Conservation (phyloP, 2,797 vertebrate genomes). For the Molossus alvarezi region DNA sequence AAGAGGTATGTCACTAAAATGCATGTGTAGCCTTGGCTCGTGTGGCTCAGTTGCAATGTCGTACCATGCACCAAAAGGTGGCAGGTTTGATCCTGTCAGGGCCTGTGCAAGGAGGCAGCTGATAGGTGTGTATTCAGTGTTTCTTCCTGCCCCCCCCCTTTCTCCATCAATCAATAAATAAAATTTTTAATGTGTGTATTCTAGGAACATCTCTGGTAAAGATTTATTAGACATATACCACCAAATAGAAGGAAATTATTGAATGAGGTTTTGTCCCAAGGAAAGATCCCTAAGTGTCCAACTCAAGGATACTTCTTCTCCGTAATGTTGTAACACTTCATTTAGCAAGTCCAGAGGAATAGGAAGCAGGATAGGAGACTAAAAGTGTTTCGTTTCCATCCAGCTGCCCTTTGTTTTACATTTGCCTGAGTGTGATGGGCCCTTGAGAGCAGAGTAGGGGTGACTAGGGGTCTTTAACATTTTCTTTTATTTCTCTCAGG, state of each 20-base stretch:
- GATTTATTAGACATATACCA: background rate
- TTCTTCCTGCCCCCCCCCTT: too few species aligned
- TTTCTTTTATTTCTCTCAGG: slow-evolving; percentile 49
- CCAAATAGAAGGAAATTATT: background rate
- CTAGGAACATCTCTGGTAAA: slow-evolving; percentile 45
- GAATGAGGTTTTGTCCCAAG: background rate
- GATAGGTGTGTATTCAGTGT: background rate
- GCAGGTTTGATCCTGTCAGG: background rate
- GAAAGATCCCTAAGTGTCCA: background rate
- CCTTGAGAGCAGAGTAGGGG: background rate
- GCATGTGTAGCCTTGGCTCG: background rate
- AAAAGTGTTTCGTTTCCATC: background rate
- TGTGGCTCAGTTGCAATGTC: background rate
- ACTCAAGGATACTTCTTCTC: background rate
- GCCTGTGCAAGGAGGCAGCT: background rate
- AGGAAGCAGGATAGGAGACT: background rate
- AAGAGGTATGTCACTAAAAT: background rate
- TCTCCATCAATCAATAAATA: too few species aligned
- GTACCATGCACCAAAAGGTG: background rate
- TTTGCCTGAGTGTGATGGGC: background rate
- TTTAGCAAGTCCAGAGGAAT: slow-evolving; percentile 19
- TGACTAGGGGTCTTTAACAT: background rate
- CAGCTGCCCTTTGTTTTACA: background rate
- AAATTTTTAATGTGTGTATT: background rate
- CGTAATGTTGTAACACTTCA: background rate